Base-by-base conservation (phyloP, 1,140 invertebrate species). In the Pachypsylla venusta region DNA sequence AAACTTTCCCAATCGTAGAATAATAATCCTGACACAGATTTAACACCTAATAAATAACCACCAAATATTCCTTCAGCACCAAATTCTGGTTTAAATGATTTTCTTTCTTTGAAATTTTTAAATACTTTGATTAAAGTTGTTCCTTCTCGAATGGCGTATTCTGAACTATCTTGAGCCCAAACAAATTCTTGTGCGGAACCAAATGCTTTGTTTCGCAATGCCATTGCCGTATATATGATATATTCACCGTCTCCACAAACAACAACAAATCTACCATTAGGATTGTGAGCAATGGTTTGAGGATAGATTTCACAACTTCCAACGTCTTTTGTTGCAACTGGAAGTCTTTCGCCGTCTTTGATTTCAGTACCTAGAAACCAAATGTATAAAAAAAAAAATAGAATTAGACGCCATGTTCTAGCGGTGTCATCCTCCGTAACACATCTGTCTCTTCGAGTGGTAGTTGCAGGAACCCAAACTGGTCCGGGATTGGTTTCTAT, bases 221-320 rank as follows among this genome's bases (percentile, higher is more conserved):
- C 95, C 92, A 99, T 97, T 0, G 96, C 93, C 0, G 97, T 99
- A 72, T 99, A 99, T 64, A 99, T 98, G 14, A 99, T 99, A 70
- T 98, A 99, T 71, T 67, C 97, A 0, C 96, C 97, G 74, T 99
- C 97, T 10, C 97, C 97, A 73, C 97, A 99, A 7, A 99, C 95
- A 2, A 98, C 96, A 1, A 99, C 87, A 75, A 99, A 99, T 53
- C 81, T 82, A 42, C 97, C 97, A 74, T 99, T 99, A 0, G 95
- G 93, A 76, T 98, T 99, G 68, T 99, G 97, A 20, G 90, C 86
- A 62, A 99, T 93, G 0, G 89, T 97, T 70, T 99, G 96, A 0
- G 97, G 97, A 72, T 98, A 99, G 64, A 99, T 97, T 75, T 99
- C 97, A 75, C 94, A 99, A 19, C 92, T 91, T 0, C 97, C 97